Base-by-base conservation (phyloP, 2,888 invertebrate species). In the Syrphus vitripennis region DNA sequence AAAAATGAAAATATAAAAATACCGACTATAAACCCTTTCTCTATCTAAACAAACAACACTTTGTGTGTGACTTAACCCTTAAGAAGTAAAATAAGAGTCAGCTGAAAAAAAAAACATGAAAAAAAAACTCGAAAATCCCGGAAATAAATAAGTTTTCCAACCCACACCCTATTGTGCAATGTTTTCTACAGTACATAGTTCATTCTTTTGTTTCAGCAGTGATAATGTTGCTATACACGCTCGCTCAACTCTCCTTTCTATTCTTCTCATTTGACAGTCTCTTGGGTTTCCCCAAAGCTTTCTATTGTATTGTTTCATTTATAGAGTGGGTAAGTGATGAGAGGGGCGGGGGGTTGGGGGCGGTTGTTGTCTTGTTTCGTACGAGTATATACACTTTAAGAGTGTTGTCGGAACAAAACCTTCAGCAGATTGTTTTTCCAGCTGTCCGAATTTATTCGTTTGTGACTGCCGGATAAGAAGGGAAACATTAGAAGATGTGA, bases 361-460 rank as follows among this genome's bases (percentile, higher is more conserved):
- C 21, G 4, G 16, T 65, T 24, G 19, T 50, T 65, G 40, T 69
- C 40, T 34, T 19, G 10, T 63, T 37, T 53, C 19, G 21, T 26
- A 31, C 34, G 10, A 14, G 3, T 26, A n/a, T 7, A 3, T 61
- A 12, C 12, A 29, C 61, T 69, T 59, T 21, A 21, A 72, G 21
- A 59, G 34, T 37, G 48, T 61, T 74, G 75, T 81, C 61, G 61
- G 55, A 57, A 59, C 19, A 67, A 70, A n/a, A 59, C 67, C 70
- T 71, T 80, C 63, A 59, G 74, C 65, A 80, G 70, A 83, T 76
- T 80, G 80, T 80, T 84, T 80, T 72, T 84, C 76, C 81, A 81
- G 76, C 84, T 84, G 84, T 84, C 84, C 76, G 76, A 84, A 77
- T 84, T 71, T 76, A 77, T 84, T 81, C 84, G 76, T 63, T 67